Conservation (phyloP, 1,140 invertebrate species). For the Carposina sasakii region DNA sequence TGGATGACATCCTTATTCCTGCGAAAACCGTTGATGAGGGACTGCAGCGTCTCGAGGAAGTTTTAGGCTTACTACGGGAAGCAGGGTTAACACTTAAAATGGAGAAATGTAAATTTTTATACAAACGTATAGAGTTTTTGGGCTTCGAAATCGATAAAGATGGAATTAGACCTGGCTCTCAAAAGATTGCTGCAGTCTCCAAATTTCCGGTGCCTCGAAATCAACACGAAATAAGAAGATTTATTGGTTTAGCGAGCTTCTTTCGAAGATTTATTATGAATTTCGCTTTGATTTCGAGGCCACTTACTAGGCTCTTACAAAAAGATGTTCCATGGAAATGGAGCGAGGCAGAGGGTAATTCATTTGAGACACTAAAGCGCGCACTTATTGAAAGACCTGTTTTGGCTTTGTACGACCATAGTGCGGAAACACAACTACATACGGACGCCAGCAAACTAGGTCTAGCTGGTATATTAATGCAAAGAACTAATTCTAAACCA, state of each 20-base stretch:
- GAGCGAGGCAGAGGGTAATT: not conserved
- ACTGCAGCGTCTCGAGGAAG: not conserved
- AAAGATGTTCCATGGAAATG: not conserved
- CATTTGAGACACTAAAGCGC: not conserved
- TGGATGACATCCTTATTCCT: conserved; percentile 1
- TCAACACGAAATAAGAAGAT: not conserved
- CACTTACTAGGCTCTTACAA: not conserved
- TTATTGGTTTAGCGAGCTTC: conserved; percentile 8
- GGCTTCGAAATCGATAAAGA: not conserved
- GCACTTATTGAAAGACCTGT: not conserved
- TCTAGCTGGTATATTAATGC: not conserved
- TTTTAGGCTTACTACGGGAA: not conserved
- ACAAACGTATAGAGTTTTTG: not conserved
- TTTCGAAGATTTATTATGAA: not conserved
- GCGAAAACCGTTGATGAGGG: not conserved
- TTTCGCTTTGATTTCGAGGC: not conserved
- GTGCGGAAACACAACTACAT: not conserved
- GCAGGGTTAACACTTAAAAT: not conserved
- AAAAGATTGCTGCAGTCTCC: not conserved
- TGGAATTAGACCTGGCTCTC: not conserved
- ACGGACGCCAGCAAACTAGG: conserved; percentile 1
- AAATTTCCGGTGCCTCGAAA: not conserved
- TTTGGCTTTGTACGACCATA: not conserved
- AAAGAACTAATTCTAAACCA: conserved; percentile 7
- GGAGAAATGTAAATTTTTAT: not conserved